Conservation (phyloP, 1,140 invertebrate species). For the honey bee (Apis mellifera) region Amel_HAv3.1 CM009932.2:2726001-2726500, state of each 20-base stretch:
- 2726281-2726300: constrained; percentile 76
- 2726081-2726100: constrained; percentile 53
- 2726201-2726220: constrained; percentile 73
- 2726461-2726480: constrained; percentile 47
- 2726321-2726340: constrained; percentile 58
- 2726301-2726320: constrained; percentile 1
- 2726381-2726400: constrained; percentile 19
- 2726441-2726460: constrained; percentile 67
- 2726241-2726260: constrained; percentile 80
- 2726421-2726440: constrained; percentile 55
- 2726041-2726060: constrained; percentile 1
- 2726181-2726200: constrained; percentile 53
- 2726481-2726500: constrained; percentile 71
- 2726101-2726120: constrained; percentile 59
- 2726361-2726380: constrained; percentile 25
- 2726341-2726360: neutral
- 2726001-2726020: constrained; percentile 48
- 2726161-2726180: constrained; percentile 25
- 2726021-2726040: constrained; percentile 30
- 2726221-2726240: constrained; percentile 80
- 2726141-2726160: constrained; percentile 37
- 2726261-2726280: constrained; percentile 83
- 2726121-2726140: constrained; percentile 32
- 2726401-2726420: constrained; percentile 5
- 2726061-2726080: constrained; percentile 62